phyloP scores from a whole-genome alignment of 2,797 vertebrate genomes.

The Fistularia commersonii region DNA sequence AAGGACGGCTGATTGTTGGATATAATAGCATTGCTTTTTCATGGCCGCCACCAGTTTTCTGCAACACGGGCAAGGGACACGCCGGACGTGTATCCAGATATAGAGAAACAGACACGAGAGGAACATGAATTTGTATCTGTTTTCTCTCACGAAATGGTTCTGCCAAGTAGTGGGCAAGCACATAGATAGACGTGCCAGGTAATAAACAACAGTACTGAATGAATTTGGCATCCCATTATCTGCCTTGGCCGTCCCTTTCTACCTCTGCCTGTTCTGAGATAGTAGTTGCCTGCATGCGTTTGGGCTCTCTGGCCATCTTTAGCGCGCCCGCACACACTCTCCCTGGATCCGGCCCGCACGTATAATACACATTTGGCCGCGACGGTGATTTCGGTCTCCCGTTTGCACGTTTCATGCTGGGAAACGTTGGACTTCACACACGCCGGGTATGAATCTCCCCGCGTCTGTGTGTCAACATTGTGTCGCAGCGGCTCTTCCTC shows the following conservation, averaged over 20 bases:
- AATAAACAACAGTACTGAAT: conserved; percentile 58
- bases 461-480: neutral
- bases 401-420: too few species aligned
- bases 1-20: conserved; percentile 29
- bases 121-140: conserved; percentile 14
- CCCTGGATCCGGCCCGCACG: too few species aligned
- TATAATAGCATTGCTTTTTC: conserved; percentile 12
- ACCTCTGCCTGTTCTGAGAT: conserved; percentile 59
- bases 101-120: conserved; percentile 5
- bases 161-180: conserved; percentile 32
- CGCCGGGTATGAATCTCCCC: too few species aligned
- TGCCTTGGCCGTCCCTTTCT: conserved; percentile 36
- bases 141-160: conserved; percentile 10
- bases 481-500: conserved; percentile 9
- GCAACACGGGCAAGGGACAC: conserved; percentile 7
- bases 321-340: too few species aligned
- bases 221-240: conserved; percentile 54
- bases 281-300: conserved; percentile 26
- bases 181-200: conserved; percentile 30
- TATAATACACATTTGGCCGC: too few species aligned
- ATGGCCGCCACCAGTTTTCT: conserved; percentile 5
- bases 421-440: too few species aligned
- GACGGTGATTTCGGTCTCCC: too few species aligned
- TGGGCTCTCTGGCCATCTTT: conserved; percentile 14
- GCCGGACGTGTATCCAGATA: conserved; percentile 10